Evolutionary conservation across 2,888 invertebrate genomes (phyloP).

Genomic region (Sinhomidia bicolor): DNA sequence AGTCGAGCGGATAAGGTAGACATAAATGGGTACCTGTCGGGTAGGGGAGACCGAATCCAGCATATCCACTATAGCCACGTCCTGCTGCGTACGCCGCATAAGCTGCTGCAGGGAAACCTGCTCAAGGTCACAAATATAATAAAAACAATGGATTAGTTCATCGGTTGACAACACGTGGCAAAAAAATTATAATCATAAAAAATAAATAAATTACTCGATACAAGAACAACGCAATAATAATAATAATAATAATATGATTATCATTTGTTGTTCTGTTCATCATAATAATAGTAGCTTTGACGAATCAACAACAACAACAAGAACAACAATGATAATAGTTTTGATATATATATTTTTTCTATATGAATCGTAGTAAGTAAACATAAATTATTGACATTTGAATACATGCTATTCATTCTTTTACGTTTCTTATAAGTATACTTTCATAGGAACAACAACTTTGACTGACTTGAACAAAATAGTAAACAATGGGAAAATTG

Average conservation of each 20-base stretch:
- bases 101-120: constrained; percentile 97
- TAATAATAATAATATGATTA: not conserved
- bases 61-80: constrained; percentile 98
- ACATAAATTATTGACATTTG: not conserved
- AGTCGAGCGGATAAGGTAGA: constrained; percentile 81
- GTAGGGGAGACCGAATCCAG: constrained; percentile 98
- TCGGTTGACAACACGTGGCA: not conserved
- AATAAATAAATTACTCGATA: no score
- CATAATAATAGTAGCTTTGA: not conserved
- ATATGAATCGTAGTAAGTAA: not conserved
- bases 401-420: constrained; percentile 8
- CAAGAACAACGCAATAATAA: no score
- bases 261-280: not conserved
- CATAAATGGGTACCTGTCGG: constrained; percentile 95
- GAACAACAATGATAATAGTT: not conserved
- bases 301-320: not conserved
- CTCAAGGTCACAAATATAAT: constrained; percentile 78
- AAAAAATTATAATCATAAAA: not conserved
- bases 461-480: not conserved
- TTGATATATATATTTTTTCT: not conserved
- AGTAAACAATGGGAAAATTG: constrained; percentile 2
- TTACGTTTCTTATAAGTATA: not conserved
- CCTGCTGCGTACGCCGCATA: constrained; percentile 98
- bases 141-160: constrained; percentile 28
- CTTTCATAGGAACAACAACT: not conserved